These are phyloP conservation scores for Trissolcus basalis DNA, from an alignment of 1,140 invertebrate species.

Conservation along the genomic window DNA sequence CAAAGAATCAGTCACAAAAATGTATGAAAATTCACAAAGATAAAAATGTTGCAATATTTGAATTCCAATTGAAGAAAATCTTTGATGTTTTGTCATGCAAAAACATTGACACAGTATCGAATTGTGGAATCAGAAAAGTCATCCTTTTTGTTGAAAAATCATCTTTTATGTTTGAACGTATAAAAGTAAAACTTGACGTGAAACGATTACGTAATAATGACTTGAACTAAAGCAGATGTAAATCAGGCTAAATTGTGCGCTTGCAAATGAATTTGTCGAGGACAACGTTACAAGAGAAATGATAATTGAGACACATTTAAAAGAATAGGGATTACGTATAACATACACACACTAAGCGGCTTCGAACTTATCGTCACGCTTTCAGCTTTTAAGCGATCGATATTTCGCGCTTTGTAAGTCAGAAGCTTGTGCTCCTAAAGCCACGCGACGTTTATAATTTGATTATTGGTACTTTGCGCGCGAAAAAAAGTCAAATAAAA, in stretches of 20 bases:
- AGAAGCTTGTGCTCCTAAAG: slow-evolving; percentile 54
- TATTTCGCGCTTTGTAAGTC: slow-evolving; percentile 57
- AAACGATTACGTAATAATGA: background rate
- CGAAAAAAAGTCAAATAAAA: slow-evolving; percentile 45
- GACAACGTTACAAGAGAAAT: slow-evolving; percentile 40
- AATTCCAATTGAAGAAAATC: too few species aligned
- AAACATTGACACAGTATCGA: too few species aligned
- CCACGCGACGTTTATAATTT: slow-evolving; percentile 58
- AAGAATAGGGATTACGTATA: slow-evolving; percentile 44
- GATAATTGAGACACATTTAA: slow-evolving; percentile 47
- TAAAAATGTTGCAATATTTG: too few species aligned
- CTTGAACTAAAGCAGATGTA: slow-evolving; percentile 11
- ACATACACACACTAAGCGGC: slow-evolving; percentile 53
- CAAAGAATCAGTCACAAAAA: too few species aligned
- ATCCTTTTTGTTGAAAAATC: too few species aligned
- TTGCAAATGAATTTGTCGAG: slow-evolving; percentile 35
- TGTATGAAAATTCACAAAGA: too few species aligned
- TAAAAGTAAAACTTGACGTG: background rate
- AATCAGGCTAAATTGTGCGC: slow-evolving; percentile 22
- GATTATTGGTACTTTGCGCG: slow-evolving; percentile 57
- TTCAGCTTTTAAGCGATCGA: slow-evolving; percentile 61
- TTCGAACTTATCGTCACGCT: slow-evolving; percentile 52
- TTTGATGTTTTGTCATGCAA: too few species aligned
- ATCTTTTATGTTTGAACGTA: too few species aligned
- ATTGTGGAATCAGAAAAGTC: too few species aligned